A percentile compares a stretch with the other conserved stretches of the same genome.
Evolutionary conservation across 2,113 vertebrate species (phyloP).

Genomic region (Sebastes schlegelii): DNA sequence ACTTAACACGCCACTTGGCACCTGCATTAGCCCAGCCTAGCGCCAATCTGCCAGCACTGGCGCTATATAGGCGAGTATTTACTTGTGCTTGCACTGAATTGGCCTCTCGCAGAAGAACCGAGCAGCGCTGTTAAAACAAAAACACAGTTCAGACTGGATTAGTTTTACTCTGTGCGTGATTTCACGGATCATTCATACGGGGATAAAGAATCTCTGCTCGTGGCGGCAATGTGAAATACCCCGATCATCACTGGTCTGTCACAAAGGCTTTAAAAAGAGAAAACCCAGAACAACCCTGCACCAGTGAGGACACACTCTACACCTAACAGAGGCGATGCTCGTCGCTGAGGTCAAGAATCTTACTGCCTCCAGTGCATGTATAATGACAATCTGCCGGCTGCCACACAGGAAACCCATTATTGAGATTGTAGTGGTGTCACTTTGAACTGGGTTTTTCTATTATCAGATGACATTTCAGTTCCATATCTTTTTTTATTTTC

Average conservation of each 20-base stretch:
- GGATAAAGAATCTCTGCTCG: constrained; percentile 44
- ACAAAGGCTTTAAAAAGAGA: not conserved
- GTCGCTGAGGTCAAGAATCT: constrained; percentile 36
- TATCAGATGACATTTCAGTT: constrained; percentile 57
- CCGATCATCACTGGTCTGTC: constrained; percentile 24
- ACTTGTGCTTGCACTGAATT: constrained; percentile 32
- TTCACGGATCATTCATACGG: constrained; percentile 49
- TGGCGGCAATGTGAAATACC: constrained; percentile 28
- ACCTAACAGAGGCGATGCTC: constrained; percentile 24
- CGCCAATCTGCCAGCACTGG: constrained; percentile 45
- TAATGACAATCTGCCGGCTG: constrained; percentile 51
- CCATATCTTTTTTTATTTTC: constrained; percentile 11
- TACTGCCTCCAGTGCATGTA: constrained; percentile 26
- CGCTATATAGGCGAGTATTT: constrained; percentile 18
- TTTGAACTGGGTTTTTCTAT: constrained; percentile 44
- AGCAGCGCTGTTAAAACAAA: constrained; percentile 27
- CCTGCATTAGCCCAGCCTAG: constrained; percentile 53
- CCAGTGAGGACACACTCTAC: not conserved
- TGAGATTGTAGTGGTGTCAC: constrained; percentile 60
- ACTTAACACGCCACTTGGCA: constrained; percentile 69
- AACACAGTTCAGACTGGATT: constrained; percentile 53
- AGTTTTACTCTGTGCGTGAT: constrained; percentile 41
- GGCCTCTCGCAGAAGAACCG: constrained; percentile 31
- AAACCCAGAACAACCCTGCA: constrained; percentile 8
- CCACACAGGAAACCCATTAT: constrained; percentile 50